A percentile compares a stretch with the other conserved stretches of the same genome.
These are phyloP conservation scores for Heliconius charithonia DNA, from an alignment of 2,888 invertebrate species.

Conservation along the genomic window DNA sequence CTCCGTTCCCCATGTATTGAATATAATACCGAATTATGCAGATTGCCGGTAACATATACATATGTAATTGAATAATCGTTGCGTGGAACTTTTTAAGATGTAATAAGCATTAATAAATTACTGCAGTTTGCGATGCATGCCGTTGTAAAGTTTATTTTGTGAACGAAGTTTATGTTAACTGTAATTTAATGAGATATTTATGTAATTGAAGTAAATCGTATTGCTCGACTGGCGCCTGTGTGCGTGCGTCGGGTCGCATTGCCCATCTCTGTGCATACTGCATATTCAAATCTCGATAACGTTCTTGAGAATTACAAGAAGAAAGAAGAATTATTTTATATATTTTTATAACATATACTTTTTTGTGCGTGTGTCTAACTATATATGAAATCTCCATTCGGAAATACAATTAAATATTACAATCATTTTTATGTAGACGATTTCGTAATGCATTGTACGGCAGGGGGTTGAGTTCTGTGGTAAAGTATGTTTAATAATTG, in stretches of 20 bases:
- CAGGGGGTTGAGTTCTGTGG: too few relatives aligned
- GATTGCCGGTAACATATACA: conserved; percentile 9
- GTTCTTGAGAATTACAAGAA: neutral
- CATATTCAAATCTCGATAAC: neutral
- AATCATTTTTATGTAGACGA: too few relatives aligned
- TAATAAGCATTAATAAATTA: conserved; percentile 11
- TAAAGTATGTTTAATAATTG: too few relatives aligned
- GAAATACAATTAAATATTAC: too few relatives aligned
- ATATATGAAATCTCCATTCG: too few relatives aligned
- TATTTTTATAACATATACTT: too few relatives aligned
- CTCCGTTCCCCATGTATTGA: too few relatives aligned
- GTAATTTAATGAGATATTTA: conserved; percentile 16
- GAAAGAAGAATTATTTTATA: neutral
- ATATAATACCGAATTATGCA: too few relatives aligned
- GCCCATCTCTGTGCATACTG: neutral
- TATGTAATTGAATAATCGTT: conserved; percentile 35
- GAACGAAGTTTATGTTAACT: conserved; percentile 4
- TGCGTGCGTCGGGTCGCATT: neutral
- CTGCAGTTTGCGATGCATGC: conserved; percentile 14
- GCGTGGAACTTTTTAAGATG: conserved; percentile 26
- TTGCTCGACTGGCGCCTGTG: too few relatives aligned
- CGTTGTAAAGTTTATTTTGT: conserved; percentile 17
- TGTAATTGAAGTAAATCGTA: conserved; percentile 22
- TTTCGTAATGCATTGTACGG: too few relatives aligned
- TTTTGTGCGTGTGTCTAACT: too few relatives aligned